These are phyloP conservation scores for Drosophila melanogaster DNA, from an alignment of 1,140 invertebrate species.

Conservation along the genomic window Release_6_plus_ISO1_MT NT_033777.3:18534501-18535000, in stretches of 20 bases:
- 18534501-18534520: conserved; percentile 68
- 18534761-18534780: too few relatives aligned
- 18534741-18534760: too few relatives aligned
- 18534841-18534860: too few relatives aligned
- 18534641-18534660: conserved; percentile 26
- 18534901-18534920: background rate
- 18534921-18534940: conserved; percentile 20
- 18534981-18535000: conserved; percentile 13
- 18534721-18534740: too few relatives aligned
- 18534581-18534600: conserved; percentile 53
- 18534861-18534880: background rate
- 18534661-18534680: background rate
- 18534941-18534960: conserved; percentile 38
- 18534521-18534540: conserved; percentile 15
- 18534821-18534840: too few relatives aligned
- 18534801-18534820: too few relatives aligned
- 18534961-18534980: conserved; percentile 27
- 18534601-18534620: conserved; percentile 25
- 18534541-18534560: conserved; percentile 7
- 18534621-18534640: conserved; percentile 23
- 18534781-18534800: too few relatives aligned
- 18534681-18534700: too few relatives aligned
- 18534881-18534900: background rate
- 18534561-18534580: conserved; percentile 5
- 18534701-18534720: too few relatives aligned